Evolutionary conservation across 2,113 vertebrate genomes (phyloP).

Genomic region (Leptosomus discolor): DNA sequence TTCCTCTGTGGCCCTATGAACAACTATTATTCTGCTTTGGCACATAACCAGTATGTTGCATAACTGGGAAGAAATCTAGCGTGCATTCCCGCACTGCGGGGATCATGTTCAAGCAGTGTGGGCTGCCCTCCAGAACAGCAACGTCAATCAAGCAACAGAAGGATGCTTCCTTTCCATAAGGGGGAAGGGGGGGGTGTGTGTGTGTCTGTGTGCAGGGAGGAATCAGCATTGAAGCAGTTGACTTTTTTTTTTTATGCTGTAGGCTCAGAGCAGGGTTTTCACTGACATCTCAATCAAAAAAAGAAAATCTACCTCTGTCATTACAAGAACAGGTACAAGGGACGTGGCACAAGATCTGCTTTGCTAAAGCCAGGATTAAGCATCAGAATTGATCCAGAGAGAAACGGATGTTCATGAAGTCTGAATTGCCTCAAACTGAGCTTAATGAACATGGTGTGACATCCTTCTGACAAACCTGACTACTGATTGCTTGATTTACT

Average conservation of each 20-base stretch:
- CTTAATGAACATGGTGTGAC: neutral
- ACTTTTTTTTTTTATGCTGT: neutral
- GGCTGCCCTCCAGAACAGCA: constrained; percentile 35
- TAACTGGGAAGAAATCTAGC: constrained; percentile 43
- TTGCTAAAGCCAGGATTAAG: neutral
- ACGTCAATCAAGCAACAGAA: neutral
- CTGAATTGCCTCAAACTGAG: neutral
- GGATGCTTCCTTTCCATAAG: neutral
- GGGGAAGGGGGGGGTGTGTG: rapidly evolving
- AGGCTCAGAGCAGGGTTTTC: neutral
- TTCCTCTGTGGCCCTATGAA: neutral
- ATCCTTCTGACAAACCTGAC: neutral
- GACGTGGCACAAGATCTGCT: neutral
- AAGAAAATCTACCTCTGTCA: neutral
- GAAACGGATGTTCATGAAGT: neutral
- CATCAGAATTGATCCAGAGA: neutral
- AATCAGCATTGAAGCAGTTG: neutral
- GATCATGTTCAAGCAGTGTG: constrained; percentile 27
- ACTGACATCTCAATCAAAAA: neutral
- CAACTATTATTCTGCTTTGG: neutral
- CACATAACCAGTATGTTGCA: neutral
- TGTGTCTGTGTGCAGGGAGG: neutral
- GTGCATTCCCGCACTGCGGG: neutral
- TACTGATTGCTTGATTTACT: neutral
- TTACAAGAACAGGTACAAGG: neutral